Percentiles rank a stretch among this genome's conserved stretches.
Conservation (phyloP, 2,888 invertebrate genomes). For the Nematopogon swammerdamellus region DNA sequence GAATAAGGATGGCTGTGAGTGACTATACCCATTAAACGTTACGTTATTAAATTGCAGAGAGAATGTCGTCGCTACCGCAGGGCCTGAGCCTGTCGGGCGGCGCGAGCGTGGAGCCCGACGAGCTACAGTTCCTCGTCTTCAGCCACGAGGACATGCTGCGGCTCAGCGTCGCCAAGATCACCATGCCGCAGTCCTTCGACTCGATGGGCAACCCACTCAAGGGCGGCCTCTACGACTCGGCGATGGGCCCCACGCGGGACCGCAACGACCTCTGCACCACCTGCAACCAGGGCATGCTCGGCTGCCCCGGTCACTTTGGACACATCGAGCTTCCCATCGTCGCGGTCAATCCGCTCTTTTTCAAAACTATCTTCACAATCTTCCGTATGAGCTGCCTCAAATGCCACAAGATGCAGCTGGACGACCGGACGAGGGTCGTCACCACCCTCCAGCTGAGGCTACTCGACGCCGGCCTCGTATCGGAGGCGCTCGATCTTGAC, state of each 20-base stretch:
- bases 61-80: neutral
- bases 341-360: slow-evolving; percentile 88
- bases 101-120: slow-evolving; percentile 36
- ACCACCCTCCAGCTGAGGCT: slow-evolving; percentile 67
- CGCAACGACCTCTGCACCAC: slow-evolving; percentile 73
- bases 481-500: slow-evolving; percentile 69
- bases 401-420: slow-evolving; percentile 66
- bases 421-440: slow-evolving; percentile 47
- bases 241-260: slow-evolving; percentile 67
- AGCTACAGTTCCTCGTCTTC: slow-evolving; percentile 67
- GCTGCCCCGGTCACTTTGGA: slow-evolving; percentile 92
- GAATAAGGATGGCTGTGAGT: too few species aligned
- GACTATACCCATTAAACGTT: too few species aligned
- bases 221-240: slow-evolving; percentile 89
- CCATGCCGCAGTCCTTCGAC: slow-evolving; percentile 77
- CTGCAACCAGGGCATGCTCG: slow-evolving; percentile 63
- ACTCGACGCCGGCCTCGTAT: slow-evolving; percentile 69
- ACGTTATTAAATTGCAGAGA: neutral
- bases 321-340: slow-evolving; percentile 88
- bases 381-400: slow-evolving; percentile 67
- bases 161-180: slow-evolving; percentile 78
- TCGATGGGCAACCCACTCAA: slow-evolving; percentile 74
- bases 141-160: slow-evolving; percentile 72
- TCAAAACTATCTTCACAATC: slow-evolving; percentile 66
- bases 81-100: neutral